Conservation (phyloP, 1,140 invertebrate species). For the Lepidotrigona ventralis region DNA sequence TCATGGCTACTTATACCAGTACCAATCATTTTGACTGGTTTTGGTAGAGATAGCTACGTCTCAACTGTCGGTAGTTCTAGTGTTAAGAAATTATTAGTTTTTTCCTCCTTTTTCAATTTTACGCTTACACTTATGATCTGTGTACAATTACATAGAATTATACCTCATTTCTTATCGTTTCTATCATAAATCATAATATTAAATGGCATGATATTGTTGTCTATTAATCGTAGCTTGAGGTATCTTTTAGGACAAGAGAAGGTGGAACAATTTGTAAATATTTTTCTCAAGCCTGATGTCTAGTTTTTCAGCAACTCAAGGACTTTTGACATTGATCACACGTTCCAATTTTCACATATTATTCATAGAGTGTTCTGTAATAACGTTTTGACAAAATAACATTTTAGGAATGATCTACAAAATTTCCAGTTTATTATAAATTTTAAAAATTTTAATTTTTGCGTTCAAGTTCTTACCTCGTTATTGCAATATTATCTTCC, state of each 20-base stretch:
- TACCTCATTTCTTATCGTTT: neutral
- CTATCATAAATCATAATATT: neutral
- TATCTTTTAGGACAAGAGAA: neutral
- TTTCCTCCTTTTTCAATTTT: neutral
- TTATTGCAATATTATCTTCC: neutral
- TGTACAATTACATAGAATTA: neutral
- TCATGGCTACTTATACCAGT: too few species aligned
- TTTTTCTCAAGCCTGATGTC: neutral
- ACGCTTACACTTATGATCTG: neutral
- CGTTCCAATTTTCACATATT: neutral
- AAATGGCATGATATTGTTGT: neutral
- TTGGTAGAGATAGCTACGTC: too few species aligned
- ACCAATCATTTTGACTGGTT: too few species aligned
- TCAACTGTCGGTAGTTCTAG: too few species aligned
- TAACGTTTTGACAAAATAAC: too few species aligned
- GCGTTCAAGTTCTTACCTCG: neutral
- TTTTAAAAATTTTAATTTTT: neutral
- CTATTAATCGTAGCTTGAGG: neutral
- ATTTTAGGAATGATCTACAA: neutral
- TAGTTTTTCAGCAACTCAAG: slow-evolving; percentile 4
- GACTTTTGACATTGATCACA: too few species aligned
- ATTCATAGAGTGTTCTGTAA: neutral
- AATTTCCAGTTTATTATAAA: neutral
- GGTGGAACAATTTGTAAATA: slow-evolving; percentile 22
- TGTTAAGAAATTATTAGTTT: neutral